Base-by-base conservation (phyloP, 2,113 vertebrate species). In the Sphaerodactylus townsendi region DNA sequence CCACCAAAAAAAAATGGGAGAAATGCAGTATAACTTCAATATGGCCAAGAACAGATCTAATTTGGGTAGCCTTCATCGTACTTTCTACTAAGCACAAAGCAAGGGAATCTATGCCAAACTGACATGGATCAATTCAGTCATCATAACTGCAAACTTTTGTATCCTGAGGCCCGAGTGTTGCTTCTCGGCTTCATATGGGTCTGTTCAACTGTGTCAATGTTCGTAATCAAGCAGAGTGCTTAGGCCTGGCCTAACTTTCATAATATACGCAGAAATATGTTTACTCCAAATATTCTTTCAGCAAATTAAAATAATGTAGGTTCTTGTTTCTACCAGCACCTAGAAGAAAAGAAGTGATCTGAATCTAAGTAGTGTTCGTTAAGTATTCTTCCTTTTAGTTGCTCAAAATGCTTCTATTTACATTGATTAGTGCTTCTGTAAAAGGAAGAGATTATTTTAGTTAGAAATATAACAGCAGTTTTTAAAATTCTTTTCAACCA, bases 401-500 rank as follows among this genome's bases (percentile, higher is more conserved):
- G 0, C 65, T 68, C 35, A 72, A 79, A 85, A 84, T 70, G 88
- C 50, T 87, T 2, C 72, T 81, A 62, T 78, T 84, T 59, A 50
- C 65, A 33, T 0, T 83, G 65, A 79, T 56, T 71, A 33, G 68
- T 68, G 50, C 28, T 14, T 84, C 68, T 73, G 35, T 80, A 10
- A 2, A 64, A 84, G 74, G 72, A 83, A 68, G 77, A 84, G n/a
- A 10, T 4, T 75, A 3, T 87, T 39, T 85, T 83, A 75, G 75
- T 64, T 46, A 28, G 64, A 86, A 30, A 64, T 65, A 30, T 17
- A 62, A 62, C 28, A 77, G 3, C 37, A 41, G 77, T 81, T 75
- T 75, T 83, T 72, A 62, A 84, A 41, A 86, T 83, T 65, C 44
- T 87, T 13, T 88, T 84, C 69, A 82, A 89, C 46, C 39, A 77